Evolutionary conservation across 2,797 vertebrate species (phyloP).

Genomic region (Lophius americanus): DNA sequence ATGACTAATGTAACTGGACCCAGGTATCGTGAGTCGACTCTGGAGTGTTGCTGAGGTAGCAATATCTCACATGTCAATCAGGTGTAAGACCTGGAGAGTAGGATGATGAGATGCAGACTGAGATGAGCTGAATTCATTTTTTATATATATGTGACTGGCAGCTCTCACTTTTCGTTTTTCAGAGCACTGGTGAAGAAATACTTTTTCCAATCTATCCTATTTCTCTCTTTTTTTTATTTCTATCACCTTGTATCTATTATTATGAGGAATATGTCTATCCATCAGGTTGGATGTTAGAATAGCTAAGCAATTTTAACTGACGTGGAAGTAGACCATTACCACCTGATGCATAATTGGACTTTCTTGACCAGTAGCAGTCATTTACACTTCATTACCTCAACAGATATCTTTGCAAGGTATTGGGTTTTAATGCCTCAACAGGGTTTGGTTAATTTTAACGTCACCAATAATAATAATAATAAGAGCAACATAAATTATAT

Average conservation of each 20-base stretch:
- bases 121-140: slow-evolving; percentile 60
- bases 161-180: slow-evolving; percentile 37
- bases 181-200: slow-evolving; percentile 12
- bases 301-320: slow-evolving; percentile 13
- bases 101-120: slow-evolving; percentile 57
- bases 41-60: slow-evolving; percentile 30
- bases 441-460: neutral
- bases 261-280: slow-evolving; percentile 7
- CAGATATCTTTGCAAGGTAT: neutral
- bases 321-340: slow-evolving; percentile 9
- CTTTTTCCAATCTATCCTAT: slow-evolving; percentile 2
- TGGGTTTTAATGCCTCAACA: neutral
- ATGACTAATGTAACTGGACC: slow-evolving; percentile 34
- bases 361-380: neutral
- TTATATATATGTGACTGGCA: slow-evolving; percentile 57
- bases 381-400: neutral
- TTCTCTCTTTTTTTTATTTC: slow-evolving; percentile 10
- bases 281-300: slow-evolving; percentile 11
- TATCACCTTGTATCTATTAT: slow-evolving; percentile 12
- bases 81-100: slow-evolving; percentile 31
- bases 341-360: neutral
- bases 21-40: slow-evolving; percentile 6
- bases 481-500: too few species aligned
- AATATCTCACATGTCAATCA: slow-evolving; percentile 41
- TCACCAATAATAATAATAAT: too few species aligned